phyloP scores from a whole-genome alignment of 2,888 invertebrate genomes.

The Meiosimyza decipiens region DNA sequence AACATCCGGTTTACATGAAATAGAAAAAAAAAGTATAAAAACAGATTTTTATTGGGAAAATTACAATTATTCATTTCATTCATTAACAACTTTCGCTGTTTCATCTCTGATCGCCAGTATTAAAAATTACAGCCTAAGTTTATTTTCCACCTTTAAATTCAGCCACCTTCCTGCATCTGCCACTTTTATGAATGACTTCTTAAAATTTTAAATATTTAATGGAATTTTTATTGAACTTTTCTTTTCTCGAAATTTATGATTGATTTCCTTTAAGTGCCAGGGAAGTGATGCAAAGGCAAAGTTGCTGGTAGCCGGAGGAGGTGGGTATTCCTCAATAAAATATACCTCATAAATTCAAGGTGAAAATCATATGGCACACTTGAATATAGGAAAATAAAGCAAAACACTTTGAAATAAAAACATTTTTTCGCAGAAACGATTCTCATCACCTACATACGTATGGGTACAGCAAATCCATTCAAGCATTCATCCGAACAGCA shows the following conservation, averaged over 20 bases:
- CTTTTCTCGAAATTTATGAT: constrained; percentile 54
- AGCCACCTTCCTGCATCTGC: background rate
- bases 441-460: background rate
- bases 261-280: constrained; percentile 24
- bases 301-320: background rate
- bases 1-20: too few relatives aligned
- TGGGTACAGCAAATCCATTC: constrained; percentile 19
- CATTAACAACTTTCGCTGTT: too few relatives aligned
- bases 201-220: constrained; percentile 49
- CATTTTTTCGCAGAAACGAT: constrained; percentile 51
- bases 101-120: too few relatives aligned
- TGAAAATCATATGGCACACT: constrained; percentile 42
- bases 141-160: too few relatives aligned
- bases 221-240: constrained; percentile 52
- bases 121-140: too few relatives aligned
- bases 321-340: background rate
- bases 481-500: constrained; percentile 18
- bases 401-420: constrained; percentile 49
- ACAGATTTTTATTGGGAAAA: too few relatives aligned
- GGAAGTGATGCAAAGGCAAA: background rate
- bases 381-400: constrained; percentile 36
- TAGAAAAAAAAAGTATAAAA: too few relatives aligned
- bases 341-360: constrained; percentile 38
- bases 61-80: too few relatives aligned
- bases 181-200: constrained; percentile 39